Conservation (phyloP, 2,797 vertebrate genomes). For the Poeciliopsis paucimaculata region DNA sequence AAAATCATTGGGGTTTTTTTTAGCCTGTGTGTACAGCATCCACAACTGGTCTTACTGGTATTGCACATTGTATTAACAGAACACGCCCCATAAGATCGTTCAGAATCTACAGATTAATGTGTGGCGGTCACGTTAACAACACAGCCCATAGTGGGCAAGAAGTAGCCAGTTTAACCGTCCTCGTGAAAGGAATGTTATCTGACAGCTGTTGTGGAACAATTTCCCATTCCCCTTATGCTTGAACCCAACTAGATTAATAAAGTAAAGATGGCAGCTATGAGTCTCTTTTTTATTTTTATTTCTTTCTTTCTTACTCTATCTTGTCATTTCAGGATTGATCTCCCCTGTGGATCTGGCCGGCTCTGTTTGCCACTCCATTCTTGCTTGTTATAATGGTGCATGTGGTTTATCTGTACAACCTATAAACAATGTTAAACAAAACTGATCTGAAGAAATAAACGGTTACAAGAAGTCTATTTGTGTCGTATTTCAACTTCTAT, state of each 20-base stretch:
- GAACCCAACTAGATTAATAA: background rate
- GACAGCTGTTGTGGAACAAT: conserved; percentile 3
- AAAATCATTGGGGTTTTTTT: background rate
- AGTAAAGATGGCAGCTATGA: background rate
- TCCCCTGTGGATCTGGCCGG: conserved; percentile 3
- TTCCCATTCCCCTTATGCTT: background rate
- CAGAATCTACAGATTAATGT: background rate
- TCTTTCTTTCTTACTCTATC: background rate
- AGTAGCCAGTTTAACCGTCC: conserved; percentile 6
- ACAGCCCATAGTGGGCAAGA: background rate
- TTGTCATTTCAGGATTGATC: conserved; percentile 65
- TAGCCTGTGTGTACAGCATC: accelerated
- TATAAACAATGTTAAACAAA: conserved; percentile 6
- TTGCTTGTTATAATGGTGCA: background rate
- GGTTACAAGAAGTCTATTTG: background rate
- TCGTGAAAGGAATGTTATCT: background rate
- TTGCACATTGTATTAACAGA: conserved; percentile 1
- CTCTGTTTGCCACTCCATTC: conserved; percentile 3
- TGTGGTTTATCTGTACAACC: background rate
- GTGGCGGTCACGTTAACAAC: no score
- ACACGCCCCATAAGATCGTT: background rate
- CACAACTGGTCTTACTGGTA: conserved; percentile 34
- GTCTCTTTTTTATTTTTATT: conserved; percentile 14
- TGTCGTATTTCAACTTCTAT: background rate
- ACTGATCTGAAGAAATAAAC: conserved; percentile 21